Percentiles rank a stretch among this genome's conserved stretches.
These are phyloP conservation scores for Agriotes lineatus DNA, from an alignment of 2,888 invertebrate genomes.

Conservation along the genomic window DNA sequence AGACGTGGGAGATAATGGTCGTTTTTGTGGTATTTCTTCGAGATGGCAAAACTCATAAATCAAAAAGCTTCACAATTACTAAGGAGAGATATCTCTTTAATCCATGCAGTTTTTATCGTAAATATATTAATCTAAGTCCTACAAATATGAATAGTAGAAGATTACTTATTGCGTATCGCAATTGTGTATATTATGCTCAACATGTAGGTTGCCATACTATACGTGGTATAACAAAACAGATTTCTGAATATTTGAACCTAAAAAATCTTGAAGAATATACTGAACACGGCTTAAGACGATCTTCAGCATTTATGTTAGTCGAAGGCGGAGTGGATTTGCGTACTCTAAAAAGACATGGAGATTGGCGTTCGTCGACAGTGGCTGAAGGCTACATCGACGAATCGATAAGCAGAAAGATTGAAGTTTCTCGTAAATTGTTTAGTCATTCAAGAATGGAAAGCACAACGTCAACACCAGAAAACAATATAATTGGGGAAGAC, in stretches of 20 bases:
- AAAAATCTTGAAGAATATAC: slow-evolving; percentile 45
- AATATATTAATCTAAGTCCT: background rate
- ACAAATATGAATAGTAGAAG: too few relatives aligned
- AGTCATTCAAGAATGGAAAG: too few relatives aligned
- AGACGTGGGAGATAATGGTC: background rate
- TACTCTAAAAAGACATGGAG: slow-evolving; percentile 47
- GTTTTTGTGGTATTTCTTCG: background rate
- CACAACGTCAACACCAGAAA: too few relatives aligned
- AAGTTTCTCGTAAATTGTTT: too few relatives aligned
- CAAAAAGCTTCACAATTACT: background rate
- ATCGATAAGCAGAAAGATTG: slow-evolving; percentile 17
- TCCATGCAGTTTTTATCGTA: background rate
- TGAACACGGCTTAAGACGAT: slow-evolving; percentile 47
- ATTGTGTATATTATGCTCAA: background rate
- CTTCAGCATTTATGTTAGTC: slow-evolving; percentile 46
- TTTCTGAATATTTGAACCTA: slow-evolving; percentile 42
- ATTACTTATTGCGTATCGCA: background rate
- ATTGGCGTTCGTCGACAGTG: slow-evolving; percentile 46
- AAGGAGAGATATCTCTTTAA: background rate
- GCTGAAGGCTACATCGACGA: slow-evolving; percentile 49
- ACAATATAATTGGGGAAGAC: too few relatives aligned
- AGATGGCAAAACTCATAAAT: slow-evolving; percentile 7
- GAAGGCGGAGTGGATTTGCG: slow-evolving; percentile 45
- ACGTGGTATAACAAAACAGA: slow-evolving; percentile 10
- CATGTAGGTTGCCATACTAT: slow-evolving; percentile 28